Conservation (phyloP, 2,888 invertebrate species). For the Teleogryllus oceanicus region DNA sequence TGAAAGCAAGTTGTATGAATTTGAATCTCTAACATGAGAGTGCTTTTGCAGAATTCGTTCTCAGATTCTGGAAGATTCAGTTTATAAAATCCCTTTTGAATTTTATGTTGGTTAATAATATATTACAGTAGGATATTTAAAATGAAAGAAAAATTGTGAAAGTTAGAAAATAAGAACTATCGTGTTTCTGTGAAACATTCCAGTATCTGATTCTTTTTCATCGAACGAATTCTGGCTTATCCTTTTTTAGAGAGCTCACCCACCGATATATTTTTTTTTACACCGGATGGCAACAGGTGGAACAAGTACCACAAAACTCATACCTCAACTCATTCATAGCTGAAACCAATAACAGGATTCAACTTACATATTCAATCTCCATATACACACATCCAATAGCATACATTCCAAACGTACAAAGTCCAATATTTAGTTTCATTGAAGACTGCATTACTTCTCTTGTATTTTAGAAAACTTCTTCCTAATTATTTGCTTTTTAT, state of each 20-base stretch:
- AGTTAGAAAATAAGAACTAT: too few relatives aligned
- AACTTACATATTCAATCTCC: background rate
- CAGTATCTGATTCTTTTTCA: background rate
- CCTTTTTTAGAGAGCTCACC: constrained; percentile 18
- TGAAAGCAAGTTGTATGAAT: background rate
- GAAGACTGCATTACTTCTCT: background rate
- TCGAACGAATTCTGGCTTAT: background rate
- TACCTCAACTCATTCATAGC: constrained; percentile 9
- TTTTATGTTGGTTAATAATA: too few relatives aligned
- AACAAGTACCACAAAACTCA: constrained; percentile 18
- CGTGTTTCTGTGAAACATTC: background rate
- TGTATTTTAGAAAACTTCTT: background rate
- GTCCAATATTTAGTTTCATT: background rate
- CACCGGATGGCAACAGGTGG: background rate
- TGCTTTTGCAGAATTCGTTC: background rate
- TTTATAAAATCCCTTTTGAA: too few relatives aligned
- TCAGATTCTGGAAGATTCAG: background rate
- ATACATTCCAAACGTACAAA: background rate
- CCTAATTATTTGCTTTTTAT: background rate
- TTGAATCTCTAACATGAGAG: background rate
- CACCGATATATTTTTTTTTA: background rate
- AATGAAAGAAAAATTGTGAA: too few relatives aligned
- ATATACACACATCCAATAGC: constrained; percentile 5
- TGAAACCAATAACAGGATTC: constrained; percentile 1
- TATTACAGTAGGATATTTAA: too few relatives aligned